Conservation (phyloP, 2,797 vertebrate species). For the Gallinago nigripennis region DNA sequence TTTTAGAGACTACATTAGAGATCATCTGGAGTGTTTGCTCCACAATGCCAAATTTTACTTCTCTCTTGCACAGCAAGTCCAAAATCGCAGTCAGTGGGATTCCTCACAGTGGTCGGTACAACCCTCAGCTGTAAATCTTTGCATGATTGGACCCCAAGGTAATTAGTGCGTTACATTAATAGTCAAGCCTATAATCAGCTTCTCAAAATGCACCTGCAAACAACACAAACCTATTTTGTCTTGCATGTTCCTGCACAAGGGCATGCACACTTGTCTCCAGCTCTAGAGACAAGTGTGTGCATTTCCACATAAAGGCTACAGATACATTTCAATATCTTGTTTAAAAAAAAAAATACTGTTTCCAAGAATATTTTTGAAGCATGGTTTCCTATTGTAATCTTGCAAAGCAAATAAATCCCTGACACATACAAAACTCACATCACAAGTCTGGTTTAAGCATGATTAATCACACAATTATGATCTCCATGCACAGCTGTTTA, state of each 20-base stretch:
- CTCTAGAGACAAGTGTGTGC: neutral
- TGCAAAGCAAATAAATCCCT: neutral
- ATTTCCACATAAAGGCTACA: neutral
- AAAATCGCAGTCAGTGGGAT: conserved; percentile 11
- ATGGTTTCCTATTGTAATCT: neutral
- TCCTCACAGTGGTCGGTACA: neutral
- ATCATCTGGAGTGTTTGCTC: conserved; percentile 57
- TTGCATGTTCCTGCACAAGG: neutral
- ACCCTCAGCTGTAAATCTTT: neutral
- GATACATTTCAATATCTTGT: neutral
- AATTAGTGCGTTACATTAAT: neutral
- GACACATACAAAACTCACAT: neutral
- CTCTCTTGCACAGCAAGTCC: neutral
- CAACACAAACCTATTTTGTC: neutral
- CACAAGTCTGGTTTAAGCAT: neutral
- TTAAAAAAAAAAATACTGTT: neutral
- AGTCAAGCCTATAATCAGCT: neutral
- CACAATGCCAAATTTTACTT: conserved; percentile 36
- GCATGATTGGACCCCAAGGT: neutral
- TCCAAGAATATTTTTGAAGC: neutral
- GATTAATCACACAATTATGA: neutral
- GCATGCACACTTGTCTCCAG: rapidly evolving
- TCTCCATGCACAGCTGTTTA: neutral
- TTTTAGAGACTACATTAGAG: conserved; percentile 40
- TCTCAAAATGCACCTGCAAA: conserved; percentile 48